Evolutionary conservation across 1,140 invertebrate genomes (phyloP).

Genomic region (Sitophilus oryzae): DNA sequence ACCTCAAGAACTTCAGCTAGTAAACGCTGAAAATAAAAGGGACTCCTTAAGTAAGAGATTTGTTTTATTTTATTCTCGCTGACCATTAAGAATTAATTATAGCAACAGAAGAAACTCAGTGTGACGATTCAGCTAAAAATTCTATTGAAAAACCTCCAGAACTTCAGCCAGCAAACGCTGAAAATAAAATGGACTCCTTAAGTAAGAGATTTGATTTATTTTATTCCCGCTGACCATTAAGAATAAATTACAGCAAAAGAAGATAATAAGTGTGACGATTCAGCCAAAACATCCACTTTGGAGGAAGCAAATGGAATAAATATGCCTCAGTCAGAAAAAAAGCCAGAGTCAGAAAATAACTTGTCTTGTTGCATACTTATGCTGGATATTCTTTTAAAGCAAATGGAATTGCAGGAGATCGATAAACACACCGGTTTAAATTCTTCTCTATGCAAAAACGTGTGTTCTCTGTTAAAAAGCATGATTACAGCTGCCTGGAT

Average conservation of each 20-base stretch:
- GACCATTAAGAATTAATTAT: neutral
- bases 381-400: constrained; percentile 91
- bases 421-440: constrained; percentile 75
- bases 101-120: constrained; percentile 46
- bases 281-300: constrained; percentile 63
- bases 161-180: constrained; percentile 39
- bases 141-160: constrained; percentile 33
- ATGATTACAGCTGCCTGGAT: constrained; percentile 76
- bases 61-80: neutral
- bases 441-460: constrained; percentile 67
- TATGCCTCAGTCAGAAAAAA: constrained; percentile 55
- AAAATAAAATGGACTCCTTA: constrained; percentile 48
- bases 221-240: neutral
- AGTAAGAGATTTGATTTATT: constrained; percentile 44
- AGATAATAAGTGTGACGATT: constrained; percentile 44
- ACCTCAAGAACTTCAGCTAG: constrained; percentile 41
- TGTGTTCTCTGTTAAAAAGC: constrained; percentile 71
- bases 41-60: constrained; percentile 52
- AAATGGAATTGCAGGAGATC: constrained; percentile 93
- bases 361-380: constrained; percentile 93
- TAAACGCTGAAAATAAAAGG: constrained; percentile 37
- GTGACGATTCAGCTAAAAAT: constrained; percentile 41
- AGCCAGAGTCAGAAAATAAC: constrained; percentile 64
- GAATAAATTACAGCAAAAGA: constrained; percentile 6
- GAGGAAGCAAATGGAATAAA: constrained; percentile 63